Base-by-base conservation (phyloP, 1,140 invertebrate species). In the Procambarus virginalis region DNA sequence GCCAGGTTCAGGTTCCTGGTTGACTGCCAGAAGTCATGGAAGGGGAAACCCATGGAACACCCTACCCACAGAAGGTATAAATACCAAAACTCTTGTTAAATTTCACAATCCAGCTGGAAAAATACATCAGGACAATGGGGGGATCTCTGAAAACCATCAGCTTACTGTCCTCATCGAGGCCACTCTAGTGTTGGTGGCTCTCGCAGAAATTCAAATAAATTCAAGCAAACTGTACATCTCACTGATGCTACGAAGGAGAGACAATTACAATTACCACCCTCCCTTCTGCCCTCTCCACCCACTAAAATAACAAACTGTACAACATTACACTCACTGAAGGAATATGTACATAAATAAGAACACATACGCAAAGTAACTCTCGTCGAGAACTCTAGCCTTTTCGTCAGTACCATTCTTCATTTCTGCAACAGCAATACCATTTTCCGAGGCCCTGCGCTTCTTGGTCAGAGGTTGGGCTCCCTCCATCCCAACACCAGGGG, bases 301-400 rank as follows among this genome's bases (percentile, higher is more conserved):
- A 5, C 51, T 55, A 12, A 55, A 55, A 55, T 55, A 55, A 9
- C 51, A 55, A 55, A 55, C 12, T 55, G 12, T 9, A 34, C 34
- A 34, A 34, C 34, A 34, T 34, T 34, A 34, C 34, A 34, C 34
- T n/a, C 6, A 58, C 2, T 6, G 12, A 79, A 79, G 10, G 49
- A 79, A 46, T 20, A 79, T 12, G 46, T 10, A 5, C 34, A 77
- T 49, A 82, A 82, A 60, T 10, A 49, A 51, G 8, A 12, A 5
- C 5, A 86, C 86, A 55, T 75, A 88, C 86, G 86, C 86, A 88
- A 88, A 88, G 70, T 88, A 88, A 34, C 86, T 88, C 46, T 88
- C 86, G 14, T 88, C 86, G n/a, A 88, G 34, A 58, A 58, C 64
- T 58, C 79, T 81, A 48, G 58, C 85, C 49, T 87, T 87, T 22